Evolutionary conservation across 92 coral and sea anemone genomes (phyloP), one percentile per base, ranked within the genome.

Genomic region (Paramuricea clavata): DNA sequence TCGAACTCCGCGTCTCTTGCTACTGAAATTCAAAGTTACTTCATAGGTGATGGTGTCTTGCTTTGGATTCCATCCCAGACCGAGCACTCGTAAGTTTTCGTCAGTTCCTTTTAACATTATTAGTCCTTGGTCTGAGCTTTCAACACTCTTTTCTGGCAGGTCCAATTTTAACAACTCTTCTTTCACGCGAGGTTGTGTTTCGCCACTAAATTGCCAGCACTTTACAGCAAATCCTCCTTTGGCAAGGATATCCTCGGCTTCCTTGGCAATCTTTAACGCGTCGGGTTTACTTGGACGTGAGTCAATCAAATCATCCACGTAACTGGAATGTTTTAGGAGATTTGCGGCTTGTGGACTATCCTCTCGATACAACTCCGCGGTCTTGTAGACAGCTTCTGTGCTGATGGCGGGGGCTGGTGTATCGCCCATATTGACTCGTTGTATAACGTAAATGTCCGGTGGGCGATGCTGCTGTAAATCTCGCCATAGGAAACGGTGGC

Each of bases 351-450:
- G 50, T 49, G 89, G 90, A 62, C 89, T 59, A 0, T 86, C 80
- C 7, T 73, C 33, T 43, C 69, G 26, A 39, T 83, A 88, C 22
- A 44, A 68, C n/a, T 87, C 87, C 61, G 91, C 89, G 11, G 89
- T 91, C 87, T 91, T 91, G 86, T 87, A 91, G 25, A 88, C 44
- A 25, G 93, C 89, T 78, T 91, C 93, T 7, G 92, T 88, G 71
- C 91, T 87, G 31, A 91, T 88, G 49, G 86, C 93, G 17, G 91
- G 87, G 3, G 91, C 91, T 26, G 91, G 91, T 12, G 72, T 82
- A 50, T 87, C 91, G n/a, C 87, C 91, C 91, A 87, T 87, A 76
- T 87, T 87, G 81, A 87, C 87, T 21, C 82, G 91, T 22, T 56
- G 22, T 5, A 87, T 82, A 2, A 82, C 62, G 72, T 87, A 87